Percentiles rank a stretch among this genome's conserved stretches.
Conservation (phyloP, 92 coral and sea anemone species). For the Chrysogorgia sp. region DNA sequence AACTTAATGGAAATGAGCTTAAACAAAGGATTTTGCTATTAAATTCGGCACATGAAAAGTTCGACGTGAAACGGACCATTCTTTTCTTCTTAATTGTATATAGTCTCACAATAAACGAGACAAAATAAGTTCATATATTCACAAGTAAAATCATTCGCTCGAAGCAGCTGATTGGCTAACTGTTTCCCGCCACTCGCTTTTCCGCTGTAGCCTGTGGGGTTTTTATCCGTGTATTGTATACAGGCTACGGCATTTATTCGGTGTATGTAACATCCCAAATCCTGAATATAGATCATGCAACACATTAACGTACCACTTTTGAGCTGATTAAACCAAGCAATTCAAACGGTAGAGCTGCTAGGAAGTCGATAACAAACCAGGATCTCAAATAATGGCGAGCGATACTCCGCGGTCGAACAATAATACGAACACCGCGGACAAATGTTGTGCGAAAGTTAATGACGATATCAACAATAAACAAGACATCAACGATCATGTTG, state of each 20-base stretch:
- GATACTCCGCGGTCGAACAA: slow-evolving; percentile 74
- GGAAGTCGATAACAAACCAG: slow-evolving; percentile 93
- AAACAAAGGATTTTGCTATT: too few relatives aligned
- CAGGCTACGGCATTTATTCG: neutral
- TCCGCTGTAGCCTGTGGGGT: neutral
- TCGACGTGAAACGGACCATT: too few relatives aligned
- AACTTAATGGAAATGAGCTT: too few relatives aligned
- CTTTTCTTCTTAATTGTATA: too few relatives aligned
- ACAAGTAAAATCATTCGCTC: too few relatives aligned
- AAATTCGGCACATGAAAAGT: too few relatives aligned
- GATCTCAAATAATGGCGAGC: slow-evolving; percentile 86
- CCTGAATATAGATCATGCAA: too few relatives aligned
- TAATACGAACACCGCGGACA: slow-evolving; percentile 70
- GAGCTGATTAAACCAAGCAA: slow-evolving; percentile 60
- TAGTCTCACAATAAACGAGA: too few relatives aligned
- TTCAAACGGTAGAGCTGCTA: slow-evolving; percentile 96
- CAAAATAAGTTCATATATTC: too few relatives aligned
- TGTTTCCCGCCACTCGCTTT: too few relatives aligned
- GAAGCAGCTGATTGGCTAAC: too few relatives aligned
- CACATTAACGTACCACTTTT: slow-evolving; percentile 2
- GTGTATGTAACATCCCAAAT: too few relatives aligned
- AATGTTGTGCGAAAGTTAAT: slow-evolving; percentile 94
- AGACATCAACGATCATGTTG: slow-evolving; percentile 81
- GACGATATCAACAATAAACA: slow-evolving; percentile 87
- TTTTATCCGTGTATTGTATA: neutral